These are phyloP conservation scores for Lemur catta DNA, from an alignment of 2,797 vertebrate genomes.

Conservation along the genomic window DNA sequence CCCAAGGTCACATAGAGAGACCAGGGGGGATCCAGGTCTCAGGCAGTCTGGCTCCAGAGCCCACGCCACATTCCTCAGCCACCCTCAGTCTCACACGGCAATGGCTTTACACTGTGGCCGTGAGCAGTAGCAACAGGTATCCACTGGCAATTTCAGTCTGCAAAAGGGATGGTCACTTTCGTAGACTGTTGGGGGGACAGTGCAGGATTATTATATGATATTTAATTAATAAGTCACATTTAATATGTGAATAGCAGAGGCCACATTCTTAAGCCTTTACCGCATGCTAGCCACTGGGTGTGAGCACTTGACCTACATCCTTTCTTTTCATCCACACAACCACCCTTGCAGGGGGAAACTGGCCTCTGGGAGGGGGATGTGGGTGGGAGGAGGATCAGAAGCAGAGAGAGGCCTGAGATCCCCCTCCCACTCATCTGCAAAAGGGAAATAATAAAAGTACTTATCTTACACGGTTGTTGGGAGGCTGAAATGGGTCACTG, in stretches of 20 bases:
- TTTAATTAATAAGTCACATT: neutral
- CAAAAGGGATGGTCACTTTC: neutral
- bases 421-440: neutral
- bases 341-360: neutral
- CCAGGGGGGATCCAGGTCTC: neutral
- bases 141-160: neutral
- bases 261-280: neutral
- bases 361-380: neutral
- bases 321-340: neutral
- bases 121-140: neutral
- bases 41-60: neutral
- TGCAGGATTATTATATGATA: neutral
- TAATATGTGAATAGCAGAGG: neutral
- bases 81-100: neutral
- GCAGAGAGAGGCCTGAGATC: neutral
- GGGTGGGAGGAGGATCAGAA: neutral
- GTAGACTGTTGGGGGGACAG: neutral
- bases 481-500: neutral
- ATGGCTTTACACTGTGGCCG: neutral
- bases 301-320: neutral
- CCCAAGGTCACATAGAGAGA: neutral
- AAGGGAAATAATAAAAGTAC: neutral
- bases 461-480: neutral
- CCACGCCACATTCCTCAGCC: rapidly evolving
- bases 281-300: neutral